Evolutionary conservation across 2,888 invertebrate species (phyloP).

Genomic region (Atethmia centrago): DNA sequence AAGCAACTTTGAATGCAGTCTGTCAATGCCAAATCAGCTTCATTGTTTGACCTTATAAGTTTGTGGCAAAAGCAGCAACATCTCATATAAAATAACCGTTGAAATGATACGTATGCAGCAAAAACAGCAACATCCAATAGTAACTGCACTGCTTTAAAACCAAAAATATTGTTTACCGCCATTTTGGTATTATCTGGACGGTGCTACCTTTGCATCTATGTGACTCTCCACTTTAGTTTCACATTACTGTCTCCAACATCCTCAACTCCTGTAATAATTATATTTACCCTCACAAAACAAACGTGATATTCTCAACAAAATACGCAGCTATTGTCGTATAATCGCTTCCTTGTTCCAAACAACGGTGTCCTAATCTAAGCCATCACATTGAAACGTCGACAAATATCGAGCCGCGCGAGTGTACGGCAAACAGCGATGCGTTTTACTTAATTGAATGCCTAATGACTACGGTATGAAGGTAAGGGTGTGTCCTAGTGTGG

Average conservation of each 20-base stretch:
- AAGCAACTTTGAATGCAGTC: too few species aligned
- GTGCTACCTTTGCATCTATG: too few species aligned
- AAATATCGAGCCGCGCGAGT: slow-evolving; percentile 78
- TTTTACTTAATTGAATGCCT: slow-evolving; percentile 87
- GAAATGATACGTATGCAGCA: too few species aligned
- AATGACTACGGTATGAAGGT: slow-evolving; percentile 74
- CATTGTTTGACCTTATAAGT: too few species aligned
- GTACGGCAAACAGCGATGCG: slow-evolving; percentile 83
- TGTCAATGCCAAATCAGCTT: too few species aligned
- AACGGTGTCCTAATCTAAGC: slow-evolving; percentile 61
- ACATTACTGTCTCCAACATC: not conserved
- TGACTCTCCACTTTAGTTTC: not conserved
- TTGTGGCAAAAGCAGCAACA: too few species aligned
- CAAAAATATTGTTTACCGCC: too few species aligned
- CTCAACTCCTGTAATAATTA: not conserved
- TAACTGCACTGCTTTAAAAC: too few species aligned
- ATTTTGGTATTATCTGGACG: too few species aligned
- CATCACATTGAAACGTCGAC: slow-evolving; percentile 74
- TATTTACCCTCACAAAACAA: slow-evolving; percentile 7
- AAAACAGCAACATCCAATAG: too few species aligned
- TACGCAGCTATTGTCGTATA: slow-evolving; percentile 28
- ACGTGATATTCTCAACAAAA: slow-evolving; percentile 26
- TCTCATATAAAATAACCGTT: too few species aligned
- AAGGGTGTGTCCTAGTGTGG: slow-evolving; percentile 52
- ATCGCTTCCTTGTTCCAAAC: slow-evolving; percentile 51